Percentiles rank a stretch among this genome's conserved stretches.
Conservation (phyloP, 2,888 invertebrate genomes). For the Polydesmus complanatus region DNA sequence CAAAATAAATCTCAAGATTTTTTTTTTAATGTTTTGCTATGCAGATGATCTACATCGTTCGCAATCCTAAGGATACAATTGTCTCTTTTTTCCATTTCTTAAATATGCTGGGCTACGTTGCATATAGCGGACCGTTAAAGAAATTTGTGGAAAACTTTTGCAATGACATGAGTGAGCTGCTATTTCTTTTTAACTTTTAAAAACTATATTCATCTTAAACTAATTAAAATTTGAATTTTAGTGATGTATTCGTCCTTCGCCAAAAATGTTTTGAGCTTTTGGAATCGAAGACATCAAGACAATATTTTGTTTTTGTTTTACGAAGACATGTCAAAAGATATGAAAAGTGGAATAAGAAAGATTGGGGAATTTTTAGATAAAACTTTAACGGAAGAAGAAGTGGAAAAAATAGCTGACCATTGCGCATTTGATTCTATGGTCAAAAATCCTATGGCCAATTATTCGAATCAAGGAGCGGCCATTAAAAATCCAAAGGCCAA, state of each 20-base stretch:
- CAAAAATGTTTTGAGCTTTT: conserved; percentile 63
- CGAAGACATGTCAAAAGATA: conserved; percentile 60
- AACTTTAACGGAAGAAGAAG: conserved; percentile 47
- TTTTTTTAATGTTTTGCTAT: too few relatives aligned
- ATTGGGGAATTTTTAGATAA: conserved; percentile 60
- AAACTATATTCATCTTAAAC: too few relatives aligned
- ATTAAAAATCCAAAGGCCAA: neutral
- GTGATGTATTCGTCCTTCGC: conserved; percentile 58
- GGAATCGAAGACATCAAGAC: conserved; percentile 47
- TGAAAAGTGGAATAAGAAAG: conserved; percentile 47
- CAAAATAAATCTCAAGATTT: too few relatives aligned
- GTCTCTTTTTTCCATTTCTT: conserved; percentile 5
- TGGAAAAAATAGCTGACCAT: conserved; percentile 53
- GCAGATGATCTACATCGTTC: conserved; percentile 62
- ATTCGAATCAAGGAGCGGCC: neutral
- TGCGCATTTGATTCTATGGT: conserved; percentile 71
- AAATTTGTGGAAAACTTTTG: neutral
- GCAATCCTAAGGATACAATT: conserved; percentile 35
- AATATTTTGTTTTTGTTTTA: conserved; percentile 65
- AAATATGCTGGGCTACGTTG: conserved; percentile 3
- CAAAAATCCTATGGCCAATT: conserved; percentile 59
- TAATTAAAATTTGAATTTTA: conserved; percentile 26
- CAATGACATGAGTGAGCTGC: neutral
- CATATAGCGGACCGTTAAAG: neutral
- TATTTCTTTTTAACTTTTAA: neutral